phyloP scores from a whole-genome alignment of 2,888 invertebrate species.

The Drosophila vallismaia region DNA sequence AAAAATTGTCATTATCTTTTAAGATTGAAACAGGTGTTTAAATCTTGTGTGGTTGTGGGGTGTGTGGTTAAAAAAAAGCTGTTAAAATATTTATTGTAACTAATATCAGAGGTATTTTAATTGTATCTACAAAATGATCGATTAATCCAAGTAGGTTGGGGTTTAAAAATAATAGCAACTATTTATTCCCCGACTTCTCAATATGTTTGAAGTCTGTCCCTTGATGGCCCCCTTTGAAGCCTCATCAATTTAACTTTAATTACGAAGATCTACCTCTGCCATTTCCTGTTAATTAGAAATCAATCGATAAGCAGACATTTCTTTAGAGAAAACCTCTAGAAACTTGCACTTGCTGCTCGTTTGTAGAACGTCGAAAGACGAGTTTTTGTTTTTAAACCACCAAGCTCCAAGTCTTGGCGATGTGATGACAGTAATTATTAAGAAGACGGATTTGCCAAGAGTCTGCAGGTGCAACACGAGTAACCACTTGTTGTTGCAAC shows the following conservation, averaged over 20 bases:
- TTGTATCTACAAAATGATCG: not conserved
- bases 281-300: constrained; percentile 60
- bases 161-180: not conserved
- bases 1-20: constrained; percentile 30
- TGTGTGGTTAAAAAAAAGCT: constrained; percentile 3
- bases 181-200: no score
- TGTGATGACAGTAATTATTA: constrained; percentile 70
- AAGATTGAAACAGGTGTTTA: constrained; percentile 38
- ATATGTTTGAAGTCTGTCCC: not conserved
- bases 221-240: not conserved
- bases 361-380: constrained; percentile 65
- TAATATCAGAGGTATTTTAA: not conserved
- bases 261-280: constrained; percentile 26
- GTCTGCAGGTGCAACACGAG: constrained; percentile 6
- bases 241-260: constrained; percentile 3
- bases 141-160: not conserved
- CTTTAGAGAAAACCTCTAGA: constrained; percentile 53
- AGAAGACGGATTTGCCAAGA: constrained; percentile 72
- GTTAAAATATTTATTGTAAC: not conserved
- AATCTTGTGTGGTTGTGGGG: constrained; percentile 1
- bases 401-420: constrained; percentile 30
- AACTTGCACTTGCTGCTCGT: constrained; percentile 29
- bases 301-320: constrained; percentile 48
- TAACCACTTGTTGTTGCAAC: constrained; percentile 12
- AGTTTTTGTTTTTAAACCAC: constrained; percentile 42